Percentiles rank a stretch among this genome's conserved stretches.
Evolutionary conservation across 1,140 invertebrate genomes (phyloP).

Genomic region (Lycorma delicatula): DNA sequence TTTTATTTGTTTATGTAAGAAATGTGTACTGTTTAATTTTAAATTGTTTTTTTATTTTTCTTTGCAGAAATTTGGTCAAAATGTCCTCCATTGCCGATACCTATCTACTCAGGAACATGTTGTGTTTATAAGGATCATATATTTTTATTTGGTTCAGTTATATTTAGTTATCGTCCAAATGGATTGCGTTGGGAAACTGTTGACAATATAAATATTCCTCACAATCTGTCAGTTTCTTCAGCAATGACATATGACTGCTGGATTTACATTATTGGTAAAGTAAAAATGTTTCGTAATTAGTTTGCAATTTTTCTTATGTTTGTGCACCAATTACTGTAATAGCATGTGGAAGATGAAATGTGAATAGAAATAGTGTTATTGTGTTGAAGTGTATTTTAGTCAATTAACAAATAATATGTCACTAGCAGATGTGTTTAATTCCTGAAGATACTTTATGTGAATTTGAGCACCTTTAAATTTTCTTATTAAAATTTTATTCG

Average conservation of each 20-base stretch:
- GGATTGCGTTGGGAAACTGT: constrained; percentile 20
- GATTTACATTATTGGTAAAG: constrained; percentile 29
- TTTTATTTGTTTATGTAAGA: too few species aligned
- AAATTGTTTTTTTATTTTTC: background rate
- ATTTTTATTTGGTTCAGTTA: constrained; percentile 25
- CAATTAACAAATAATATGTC: too few species aligned
- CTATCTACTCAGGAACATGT: constrained; percentile 27
- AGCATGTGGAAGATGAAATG: too few species aligned
- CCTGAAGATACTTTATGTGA: too few species aligned
- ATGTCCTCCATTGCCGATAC: constrained; percentile 21
- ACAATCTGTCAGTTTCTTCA: constrained; percentile 19
- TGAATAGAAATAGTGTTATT: too few species aligned
- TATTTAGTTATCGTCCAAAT: constrained; percentile 23
- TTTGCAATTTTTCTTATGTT: too few species aligned
- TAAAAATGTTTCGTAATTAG: background rate
- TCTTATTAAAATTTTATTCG: too few species aligned
- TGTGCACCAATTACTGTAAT: too few species aligned
- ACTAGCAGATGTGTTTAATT: too few species aligned
- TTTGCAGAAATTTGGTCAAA: constrained; percentile 25
- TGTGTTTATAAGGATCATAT: constrained; percentile 28
- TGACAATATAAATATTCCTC: constrained; percentile 15
- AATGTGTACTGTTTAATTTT: too few species aligned
- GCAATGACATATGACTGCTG: constrained; percentile 25
- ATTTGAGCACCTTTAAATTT: too few species aligned
- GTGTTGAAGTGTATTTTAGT: too few species aligned